Percentiles rank a stretch among this genome's conserved stretches.
Evolutionary conservation across 2,888 invertebrate genomes (phyloP).

Genomic region (Boloria selene): DNA sequence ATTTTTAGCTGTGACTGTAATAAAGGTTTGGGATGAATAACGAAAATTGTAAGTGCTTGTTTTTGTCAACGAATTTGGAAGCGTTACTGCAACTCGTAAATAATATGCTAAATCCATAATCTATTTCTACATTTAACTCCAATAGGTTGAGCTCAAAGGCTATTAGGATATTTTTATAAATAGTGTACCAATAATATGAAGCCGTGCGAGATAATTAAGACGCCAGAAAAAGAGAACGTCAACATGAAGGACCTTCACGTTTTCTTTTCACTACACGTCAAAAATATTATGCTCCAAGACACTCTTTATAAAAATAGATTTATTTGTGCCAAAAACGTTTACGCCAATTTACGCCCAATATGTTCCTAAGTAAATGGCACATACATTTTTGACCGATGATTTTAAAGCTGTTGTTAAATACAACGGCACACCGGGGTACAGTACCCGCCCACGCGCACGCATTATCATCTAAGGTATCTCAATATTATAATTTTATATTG

Average conservation of each 20-base stretch:
- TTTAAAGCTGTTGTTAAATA: conserved; percentile 43
- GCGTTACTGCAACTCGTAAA: conserved; percentile 6
- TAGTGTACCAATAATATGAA: conserved; percentile 35
- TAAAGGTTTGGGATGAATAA: conserved; percentile 21
- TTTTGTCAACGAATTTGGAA: conserved; percentile 7
- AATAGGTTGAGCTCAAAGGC: conserved; percentile 25
- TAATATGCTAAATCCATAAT: conserved; percentile 14
- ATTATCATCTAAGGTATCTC: conserved; percentile 75
- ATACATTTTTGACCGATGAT: conserved; percentile 40
- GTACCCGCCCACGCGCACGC: conserved; percentile 62
- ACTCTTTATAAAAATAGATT: conserved; percentile 40
- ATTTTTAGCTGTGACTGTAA: conserved; percentile 42
- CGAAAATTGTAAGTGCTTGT: conserved; percentile 7
- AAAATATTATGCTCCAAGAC: conserved; percentile 34
- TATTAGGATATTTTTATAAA: conserved; percentile 38
- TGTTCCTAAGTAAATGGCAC: conserved; percentile 36
- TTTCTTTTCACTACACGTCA: conserved; percentile 28
- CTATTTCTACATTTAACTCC: conserved; percentile 31
- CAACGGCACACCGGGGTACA: conserved; percentile 44
- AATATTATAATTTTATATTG: conserved; percentile 83
- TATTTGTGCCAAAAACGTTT: conserved; percentile 33
- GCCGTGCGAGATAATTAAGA: conserved; percentile 34
- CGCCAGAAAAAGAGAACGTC: conserved; percentile 28
- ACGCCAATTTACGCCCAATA: conserved; percentile 34
- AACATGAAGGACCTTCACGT: not conserved